Conservation (phyloP, 2,113 vertebrate species). For the Laticauda laticaudata region DNA sequence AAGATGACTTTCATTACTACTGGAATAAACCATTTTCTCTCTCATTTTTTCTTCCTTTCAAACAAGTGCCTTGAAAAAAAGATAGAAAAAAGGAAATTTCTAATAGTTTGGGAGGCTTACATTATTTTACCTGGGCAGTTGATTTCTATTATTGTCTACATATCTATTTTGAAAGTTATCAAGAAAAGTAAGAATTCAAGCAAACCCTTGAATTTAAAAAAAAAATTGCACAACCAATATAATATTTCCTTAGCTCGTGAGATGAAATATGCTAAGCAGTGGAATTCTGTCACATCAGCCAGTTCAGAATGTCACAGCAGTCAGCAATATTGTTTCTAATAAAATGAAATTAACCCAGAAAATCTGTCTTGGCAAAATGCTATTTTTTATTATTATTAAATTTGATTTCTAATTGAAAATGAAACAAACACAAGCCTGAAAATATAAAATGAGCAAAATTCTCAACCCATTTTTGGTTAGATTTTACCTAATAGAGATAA, state of each 20-base stretch:
- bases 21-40: neutral
- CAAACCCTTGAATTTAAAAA: neutral
- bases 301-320: conserved; percentile 43
- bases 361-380: conserved; percentile 43
- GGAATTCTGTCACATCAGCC: conserved; percentile 10
- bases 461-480: conserved; percentile 48
- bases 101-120: neutral
- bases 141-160: neutral
- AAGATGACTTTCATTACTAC: neutral
- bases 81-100: neutral
- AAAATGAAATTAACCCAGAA: conserved; percentile 43
- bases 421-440: conserved; percentile 55
- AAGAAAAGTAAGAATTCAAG: neutral
- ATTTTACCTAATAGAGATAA: conserved; percentile 12
- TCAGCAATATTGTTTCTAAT: conserved; percentile 21
- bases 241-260: neutral
- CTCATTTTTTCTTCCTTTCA: neutral
- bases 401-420: conserved; percentile 50
- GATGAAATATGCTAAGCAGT: conserved; percentile 1
- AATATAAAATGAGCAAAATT: conserved; percentile 53
- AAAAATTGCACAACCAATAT: neutral
- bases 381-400: conserved; percentile 38
- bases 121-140: neutral
- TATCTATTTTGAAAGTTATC: conserved; percentile 5
- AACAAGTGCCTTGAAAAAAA: too few species aligned